Evolutionary conservation across 2,113 vertebrate species (phyloP), one percentile per base, ranked within the genome.

Genomic region (human (Homo sapiens)): DNA sequence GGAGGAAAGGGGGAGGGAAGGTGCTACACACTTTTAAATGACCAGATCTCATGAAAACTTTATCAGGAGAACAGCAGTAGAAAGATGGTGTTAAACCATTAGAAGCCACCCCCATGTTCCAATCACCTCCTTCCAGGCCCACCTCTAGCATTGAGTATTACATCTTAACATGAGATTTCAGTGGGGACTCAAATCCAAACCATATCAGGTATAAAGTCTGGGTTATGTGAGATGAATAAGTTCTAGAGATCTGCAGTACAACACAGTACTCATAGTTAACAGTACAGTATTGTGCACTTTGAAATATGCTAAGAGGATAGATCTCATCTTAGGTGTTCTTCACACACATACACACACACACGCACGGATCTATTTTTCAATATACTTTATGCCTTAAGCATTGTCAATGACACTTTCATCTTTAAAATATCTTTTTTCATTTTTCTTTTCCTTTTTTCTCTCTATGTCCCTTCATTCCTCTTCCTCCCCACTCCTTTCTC

Each of bases 401-500:
- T 35, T 20, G 14, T 10, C 20, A 73, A 12, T 81, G 55, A 86
- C 20, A 93, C 5, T 78, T 89, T 84, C 48, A 76, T 89, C 48
- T 76, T 59, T 89, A 68, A 89, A 81, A 48, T 55, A 48, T 45
- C 22, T 83, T 16, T 75, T 22, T 38, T 45, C 35, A 13, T 25
- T 66, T 72, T 43, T 9, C 70, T 25, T 80, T 43, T 52, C 52
- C 14, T 38, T 27, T 61, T 6, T 61, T 5, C 11, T 23, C 13
- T n/a, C 12, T 64, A 14, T 38, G 1, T 48, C 3, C 25, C 3
- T 30, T 4, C 14, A 13, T 76, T 80, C 6, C 1, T 14, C 30
- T 25, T n/a, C 22, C 43, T 30, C 9, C 0, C 3, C 6, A 45
- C 8, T 59, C 8, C 8, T 0, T 32, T 81, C 10, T 48, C 27